Evolutionary conservation across 2,113 vertebrate species (phyloP).

Genomic region (Monarcha castaneiventris): DNA sequence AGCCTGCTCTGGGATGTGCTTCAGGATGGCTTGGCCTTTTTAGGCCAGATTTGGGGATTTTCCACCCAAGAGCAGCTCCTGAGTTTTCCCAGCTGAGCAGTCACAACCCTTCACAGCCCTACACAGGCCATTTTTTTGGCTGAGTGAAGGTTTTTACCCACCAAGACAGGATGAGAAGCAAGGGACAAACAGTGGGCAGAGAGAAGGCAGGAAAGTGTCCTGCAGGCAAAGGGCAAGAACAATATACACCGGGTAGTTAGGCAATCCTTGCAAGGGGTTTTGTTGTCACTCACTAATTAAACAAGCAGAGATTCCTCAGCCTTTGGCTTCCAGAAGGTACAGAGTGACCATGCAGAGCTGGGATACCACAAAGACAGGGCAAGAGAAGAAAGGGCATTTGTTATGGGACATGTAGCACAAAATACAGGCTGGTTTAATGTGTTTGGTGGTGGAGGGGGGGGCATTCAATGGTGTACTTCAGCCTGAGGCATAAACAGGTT

Average conservation of each 20-base stretch:
- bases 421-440: not conserved
- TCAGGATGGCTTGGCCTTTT: not conserved
- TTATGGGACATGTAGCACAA: not conserved
- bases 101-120: not conserved
- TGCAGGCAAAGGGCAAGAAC: not conserved
- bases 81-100: not conserved
- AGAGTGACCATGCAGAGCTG: accelerated
- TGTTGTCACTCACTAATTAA: not conserved
- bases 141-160: not conserved
- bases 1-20: not conserved
- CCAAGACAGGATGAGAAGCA: not conserved
- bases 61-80: not conserved
- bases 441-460: not conserved
- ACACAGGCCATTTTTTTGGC: not conserved
- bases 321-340: not conserved
- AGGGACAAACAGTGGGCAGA: not conserved
- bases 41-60: not conserved
- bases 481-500: not conserved
- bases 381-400: not conserved
- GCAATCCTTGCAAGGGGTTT: not conserved
- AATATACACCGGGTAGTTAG: not conserved
- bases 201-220: not conserved
- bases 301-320: not conserved
- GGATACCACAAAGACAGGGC: not conserved
- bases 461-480: not conserved